Conservation (phyloP, 92 coral and sea anemone genomes). For the Palythoa heliodiscus region DNA sequence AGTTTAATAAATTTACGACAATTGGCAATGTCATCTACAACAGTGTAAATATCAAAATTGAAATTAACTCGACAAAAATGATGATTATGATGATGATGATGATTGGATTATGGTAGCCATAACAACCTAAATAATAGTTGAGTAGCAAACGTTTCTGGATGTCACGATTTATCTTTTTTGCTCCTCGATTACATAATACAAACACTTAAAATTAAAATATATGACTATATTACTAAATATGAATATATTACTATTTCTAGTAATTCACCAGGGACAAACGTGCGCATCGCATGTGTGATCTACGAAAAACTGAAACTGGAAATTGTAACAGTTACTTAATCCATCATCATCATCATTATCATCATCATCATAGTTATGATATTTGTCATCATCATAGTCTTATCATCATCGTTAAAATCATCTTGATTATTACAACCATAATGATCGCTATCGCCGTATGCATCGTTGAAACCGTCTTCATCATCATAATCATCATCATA, state of each 20-base stretch:
- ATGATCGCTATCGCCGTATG: not conserved
- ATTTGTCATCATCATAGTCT: not conserved
- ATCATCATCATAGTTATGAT: too few relatives aligned
- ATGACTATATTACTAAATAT: not conserved
- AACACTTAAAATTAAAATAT: not conserved
- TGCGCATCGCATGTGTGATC: not conserved
- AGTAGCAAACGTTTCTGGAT: not conserved
- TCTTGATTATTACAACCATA: not conserved
- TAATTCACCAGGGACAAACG: not conserved
- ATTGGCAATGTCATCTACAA: too few relatives aligned
- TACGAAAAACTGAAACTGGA: not conserved
- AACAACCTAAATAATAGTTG: too few relatives aligned
- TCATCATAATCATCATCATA: not conserved
- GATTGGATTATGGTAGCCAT: too few relatives aligned
- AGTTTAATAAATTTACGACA: too few relatives aligned
- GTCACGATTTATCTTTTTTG: not conserved
- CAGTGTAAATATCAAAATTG: too few relatives aligned
- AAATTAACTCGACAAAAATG: too few relatives aligned
- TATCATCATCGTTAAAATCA: not conserved
- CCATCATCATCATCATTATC: not conserved
- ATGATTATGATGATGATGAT: too few relatives aligned
- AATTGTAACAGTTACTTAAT: too few relatives aligned
- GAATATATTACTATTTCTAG: not conserved
- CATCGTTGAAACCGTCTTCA: not conserved
- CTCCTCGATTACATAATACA: not conserved